Evolutionary conservation across 2,113 vertebrate genomes (phyloP).

Genomic region (Carassius carassius): DNA sequence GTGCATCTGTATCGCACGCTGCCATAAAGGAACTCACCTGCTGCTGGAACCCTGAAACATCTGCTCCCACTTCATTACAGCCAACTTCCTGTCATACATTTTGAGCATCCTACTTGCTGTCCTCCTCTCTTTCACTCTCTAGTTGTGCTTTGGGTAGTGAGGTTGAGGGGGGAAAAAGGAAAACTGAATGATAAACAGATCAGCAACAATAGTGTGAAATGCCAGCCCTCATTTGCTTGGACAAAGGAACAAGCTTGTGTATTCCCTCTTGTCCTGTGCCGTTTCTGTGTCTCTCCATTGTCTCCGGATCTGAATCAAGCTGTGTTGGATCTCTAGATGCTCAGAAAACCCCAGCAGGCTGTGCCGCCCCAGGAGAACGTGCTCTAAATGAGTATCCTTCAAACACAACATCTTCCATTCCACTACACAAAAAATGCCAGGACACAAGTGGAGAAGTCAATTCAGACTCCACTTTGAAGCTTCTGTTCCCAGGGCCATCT

Average conservation of each 20-base stretch:
- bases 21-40: conserved; percentile 42
- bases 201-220: conserved; percentile 37
- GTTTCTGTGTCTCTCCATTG: not conserved
- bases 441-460: conserved; percentile 26
- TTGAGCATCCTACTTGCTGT: conserved; percentile 32
- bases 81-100: conserved; percentile 43
- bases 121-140: not conserved
- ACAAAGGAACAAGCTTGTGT: conserved; percentile 30
- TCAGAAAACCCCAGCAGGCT: conserved; percentile 1
- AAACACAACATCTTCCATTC: conserved; percentile 41
- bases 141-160: not conserved
- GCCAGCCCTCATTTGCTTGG: conserved; percentile 43
- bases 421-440: conserved; percentile 48
- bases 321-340: conserved; percentile 35
- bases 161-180: not conserved
- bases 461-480: conserved; percentile 29
- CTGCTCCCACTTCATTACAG: conserved; percentile 54
- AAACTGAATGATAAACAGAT: conserved; percentile 30
- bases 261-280: not conserved
- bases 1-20: conserved; percentile 24
- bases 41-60: conserved; percentile 50
- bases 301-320: not conserved
- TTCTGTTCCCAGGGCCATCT: not conserved
- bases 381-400: conserved; percentile 54
- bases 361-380: conserved; percentile 29